Conservation (phyloP, 1,140 invertebrate genomes). For the Leptopilina boulardi region DNA sequence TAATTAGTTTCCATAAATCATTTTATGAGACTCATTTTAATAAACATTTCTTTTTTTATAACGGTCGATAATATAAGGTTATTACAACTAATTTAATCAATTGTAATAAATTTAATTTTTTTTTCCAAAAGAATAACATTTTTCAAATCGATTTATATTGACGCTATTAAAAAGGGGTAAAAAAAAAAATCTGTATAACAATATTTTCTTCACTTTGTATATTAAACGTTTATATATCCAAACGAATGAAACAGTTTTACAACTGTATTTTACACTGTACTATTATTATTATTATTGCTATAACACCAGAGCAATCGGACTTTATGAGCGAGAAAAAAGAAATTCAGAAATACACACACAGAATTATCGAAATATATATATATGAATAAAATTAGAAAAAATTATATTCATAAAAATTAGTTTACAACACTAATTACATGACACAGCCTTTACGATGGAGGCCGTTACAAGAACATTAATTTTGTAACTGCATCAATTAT, state of each 20-base stretch:
- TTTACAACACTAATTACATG: background rate
- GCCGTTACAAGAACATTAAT: conserved; percentile 13
- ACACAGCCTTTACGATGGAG: conserved; percentile 17
- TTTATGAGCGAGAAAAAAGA: background rate
- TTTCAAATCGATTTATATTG: background rate
- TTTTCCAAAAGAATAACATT: background rate
- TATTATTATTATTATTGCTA: background rate
- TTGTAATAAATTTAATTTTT: background rate
- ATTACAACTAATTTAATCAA: background rate
- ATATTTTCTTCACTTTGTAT: background rate
- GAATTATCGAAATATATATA: too few species aligned
- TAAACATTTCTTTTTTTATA: too few species aligned
- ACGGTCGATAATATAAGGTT: background rate
- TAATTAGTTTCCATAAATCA: conserved; percentile 28
- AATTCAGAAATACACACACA: background rate
- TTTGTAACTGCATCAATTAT: conserved; percentile 9
- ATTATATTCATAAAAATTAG: conserved; percentile 2
- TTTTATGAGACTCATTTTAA: background rate
- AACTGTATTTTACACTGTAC: background rate
- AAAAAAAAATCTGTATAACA: background rate
- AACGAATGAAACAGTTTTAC: background rate
- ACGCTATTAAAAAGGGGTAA: background rate
- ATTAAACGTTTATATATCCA: background rate
- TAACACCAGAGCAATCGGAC: too few species aligned
- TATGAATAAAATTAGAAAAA: background rate